A percentile compares a stretch with the other conserved stretches of the same genome.
Evolutionary conservation across 2,888 invertebrate species (phyloP).

Genomic region (Pristionchus mayeri): DNA sequence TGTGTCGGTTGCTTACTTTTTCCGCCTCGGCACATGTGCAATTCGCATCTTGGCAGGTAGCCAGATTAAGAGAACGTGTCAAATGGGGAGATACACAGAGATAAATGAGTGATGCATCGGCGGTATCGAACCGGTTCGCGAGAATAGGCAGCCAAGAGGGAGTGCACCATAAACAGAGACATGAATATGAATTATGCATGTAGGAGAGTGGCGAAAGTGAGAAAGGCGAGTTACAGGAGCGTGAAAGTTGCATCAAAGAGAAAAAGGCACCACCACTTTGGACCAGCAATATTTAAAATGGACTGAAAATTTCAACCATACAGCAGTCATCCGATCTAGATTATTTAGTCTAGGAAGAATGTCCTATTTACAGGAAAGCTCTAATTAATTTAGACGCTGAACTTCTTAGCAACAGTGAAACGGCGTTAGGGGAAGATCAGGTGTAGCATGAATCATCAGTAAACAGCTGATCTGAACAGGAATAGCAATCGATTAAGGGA

Average conservation of each 20-base stretch:
- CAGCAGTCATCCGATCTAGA: too few species aligned
- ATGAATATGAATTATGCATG: constrained; percentile 29
- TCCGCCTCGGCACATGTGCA: background rate
- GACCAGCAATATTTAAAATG: too few species aligned
- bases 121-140: constrained; percentile 21
- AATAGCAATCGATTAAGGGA: constrained; percentile 2
- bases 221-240: constrained; percentile 36
- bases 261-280: too few species aligned
- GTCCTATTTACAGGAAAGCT: background rate
- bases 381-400: background rate
- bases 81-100: background rate
- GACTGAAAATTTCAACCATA: too few species aligned
- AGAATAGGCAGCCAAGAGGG: constrained; percentile 2
- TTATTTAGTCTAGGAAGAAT: too few species aligned
- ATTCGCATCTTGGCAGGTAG: background rate
- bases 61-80: background rate
- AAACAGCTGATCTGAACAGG: constrained; percentile 5
- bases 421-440: constrained; percentile 29
- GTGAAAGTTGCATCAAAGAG: background rate
- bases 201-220: constrained; percentile 14
- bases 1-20: background rate
- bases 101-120: constrained; percentile 33
- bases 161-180: constrained; percentile 36
- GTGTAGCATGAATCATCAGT: constrained; percentile 21
- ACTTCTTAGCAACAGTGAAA: background rate